Conservation (phyloP, 2,797 vertebrate species). For the Cirrhinus molitorella region DNA sequence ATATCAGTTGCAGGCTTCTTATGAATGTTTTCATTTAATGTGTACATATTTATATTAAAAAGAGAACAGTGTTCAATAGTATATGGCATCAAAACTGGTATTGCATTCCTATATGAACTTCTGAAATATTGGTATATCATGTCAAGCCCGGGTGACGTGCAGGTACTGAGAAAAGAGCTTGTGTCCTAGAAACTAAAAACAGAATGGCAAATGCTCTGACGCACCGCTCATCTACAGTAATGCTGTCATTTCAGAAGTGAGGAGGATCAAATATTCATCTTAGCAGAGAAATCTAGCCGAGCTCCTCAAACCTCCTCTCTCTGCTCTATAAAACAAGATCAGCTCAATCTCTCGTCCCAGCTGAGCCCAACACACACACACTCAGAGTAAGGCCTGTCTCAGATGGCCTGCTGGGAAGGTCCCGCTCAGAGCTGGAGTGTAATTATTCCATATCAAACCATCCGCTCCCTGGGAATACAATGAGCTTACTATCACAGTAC, state of each 20-base stretch:
- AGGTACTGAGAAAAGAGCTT: slow-evolving; percentile 11
- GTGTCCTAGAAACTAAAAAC: slow-evolving; percentile 64
- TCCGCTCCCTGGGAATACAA: slow-evolving; percentile 14
- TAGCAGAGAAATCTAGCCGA: slow-evolving; percentile 50
- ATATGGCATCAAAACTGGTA: not conserved
- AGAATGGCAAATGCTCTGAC: slow-evolving; percentile 59
- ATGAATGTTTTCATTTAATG: not conserved
- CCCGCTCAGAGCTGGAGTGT: slow-evolving; percentile 35
- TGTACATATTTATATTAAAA: not conserved
- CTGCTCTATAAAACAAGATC: slow-evolving; percentile 31
- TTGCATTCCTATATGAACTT: not conserved
- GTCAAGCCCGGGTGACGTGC: not conserved
- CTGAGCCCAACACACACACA: slow-evolving; percentile 25
- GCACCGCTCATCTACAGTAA: slow-evolving; percentile 56
- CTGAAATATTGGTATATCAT: not conserved
- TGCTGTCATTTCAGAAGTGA: slow-evolving; percentile 31
- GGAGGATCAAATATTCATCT: slow-evolving; percentile 65
- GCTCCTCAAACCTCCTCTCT: slow-evolving; percentile 22
- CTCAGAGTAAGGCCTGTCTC: not conserved
- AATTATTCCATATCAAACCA: slow-evolving; percentile 43
- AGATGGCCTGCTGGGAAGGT: slow-evolving; percentile 38
- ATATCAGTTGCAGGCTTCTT: too few relatives aligned
- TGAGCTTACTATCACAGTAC: slow-evolving; percentile 7
- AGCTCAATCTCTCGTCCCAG: slow-evolving; percentile 28
- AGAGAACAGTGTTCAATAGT: not conserved